phyloP scores from a whole-genome alignment of 2,797 vertebrate genomes.

The Phalloptychus januarius region DNA sequence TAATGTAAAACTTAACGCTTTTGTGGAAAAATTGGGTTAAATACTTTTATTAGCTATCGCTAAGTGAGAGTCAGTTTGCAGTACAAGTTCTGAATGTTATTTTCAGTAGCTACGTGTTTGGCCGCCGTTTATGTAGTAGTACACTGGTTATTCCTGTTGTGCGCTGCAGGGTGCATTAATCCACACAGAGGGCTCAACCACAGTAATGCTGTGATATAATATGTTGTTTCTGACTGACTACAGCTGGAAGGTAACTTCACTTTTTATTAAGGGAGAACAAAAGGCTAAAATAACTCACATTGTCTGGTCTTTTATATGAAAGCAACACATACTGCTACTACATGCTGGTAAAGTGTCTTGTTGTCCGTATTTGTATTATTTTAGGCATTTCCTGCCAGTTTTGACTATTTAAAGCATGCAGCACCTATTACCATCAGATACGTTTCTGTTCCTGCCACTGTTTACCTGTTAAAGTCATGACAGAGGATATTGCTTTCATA shows the following conservation, averaged over 20 bases:
- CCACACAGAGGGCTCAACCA: not conserved
- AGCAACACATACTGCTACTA: not conserved
- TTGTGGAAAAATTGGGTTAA: not conserved
- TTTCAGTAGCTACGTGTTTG: not conserved
- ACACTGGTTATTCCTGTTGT: not conserved
- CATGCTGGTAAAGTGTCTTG: not conserved
- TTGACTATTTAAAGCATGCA: not conserved
- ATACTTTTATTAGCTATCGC: not conserved
- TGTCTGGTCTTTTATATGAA: not conserved
- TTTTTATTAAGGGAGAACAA: not conserved
- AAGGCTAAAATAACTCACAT: not conserved
- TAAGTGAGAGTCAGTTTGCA: not conserved
- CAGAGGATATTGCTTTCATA: constrained; percentile 2
- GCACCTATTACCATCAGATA: not conserved
- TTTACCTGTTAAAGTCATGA: not conserved
- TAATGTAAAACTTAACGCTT: not conserved
- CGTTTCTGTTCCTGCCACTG: not conserved
- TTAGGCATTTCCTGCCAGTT: not conserved
- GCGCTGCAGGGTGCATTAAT: not conserved
- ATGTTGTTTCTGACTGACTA: not conserved
- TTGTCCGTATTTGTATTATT: not conserved
- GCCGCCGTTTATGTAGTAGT: not conserved
- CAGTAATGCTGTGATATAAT: not conserved
- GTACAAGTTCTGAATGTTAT: not conserved
- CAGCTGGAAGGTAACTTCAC: not conserved